Percentiles rank a stretch among this genome's conserved stretches.
phyloP scores from a whole-genome alignment of 2,888 invertebrate species.

The Noctua janthe region DNA sequence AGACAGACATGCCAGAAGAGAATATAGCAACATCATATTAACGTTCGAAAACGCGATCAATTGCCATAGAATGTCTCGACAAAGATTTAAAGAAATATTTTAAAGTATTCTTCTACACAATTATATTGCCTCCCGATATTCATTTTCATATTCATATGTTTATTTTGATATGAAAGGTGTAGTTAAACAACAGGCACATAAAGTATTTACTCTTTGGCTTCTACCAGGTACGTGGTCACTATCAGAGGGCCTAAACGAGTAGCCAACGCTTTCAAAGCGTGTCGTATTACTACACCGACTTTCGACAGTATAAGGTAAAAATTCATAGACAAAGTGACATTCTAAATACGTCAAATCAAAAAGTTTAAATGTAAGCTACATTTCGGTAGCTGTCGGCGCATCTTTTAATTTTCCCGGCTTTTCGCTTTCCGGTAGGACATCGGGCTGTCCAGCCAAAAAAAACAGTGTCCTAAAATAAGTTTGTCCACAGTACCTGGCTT shows the following conservation, averaged over 20 bases:
- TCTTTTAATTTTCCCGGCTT: background rate
- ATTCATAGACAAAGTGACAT: no score
- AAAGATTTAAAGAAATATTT: no score
- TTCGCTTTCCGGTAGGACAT: background rate
- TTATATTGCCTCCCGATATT: no score
- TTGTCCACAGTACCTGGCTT: conserved; percentile 93
- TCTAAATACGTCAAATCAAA: background rate
- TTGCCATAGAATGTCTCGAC: no score
- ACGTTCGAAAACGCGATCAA: no score
- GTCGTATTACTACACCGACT: background rate
- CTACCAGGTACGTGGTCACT: background rate
- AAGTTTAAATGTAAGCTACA: background rate
- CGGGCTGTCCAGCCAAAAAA: background rate
- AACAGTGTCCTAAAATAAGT: background rate
- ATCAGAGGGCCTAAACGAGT: background rate
- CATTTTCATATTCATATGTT: no score
- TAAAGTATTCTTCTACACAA: no score
- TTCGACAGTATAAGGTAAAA: no score
- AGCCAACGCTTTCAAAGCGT: background rate
- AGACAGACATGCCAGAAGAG: no score
- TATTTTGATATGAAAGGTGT: no score
- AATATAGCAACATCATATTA: no score
- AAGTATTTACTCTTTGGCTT: background rate
- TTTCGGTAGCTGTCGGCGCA: background rate
- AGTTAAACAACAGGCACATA: background rate